Evolutionary conservation across 37 sponge, comb jelly and placozoan genomes (phyloP).

Genomic region (Mnemiopsis leidyi): DNA sequence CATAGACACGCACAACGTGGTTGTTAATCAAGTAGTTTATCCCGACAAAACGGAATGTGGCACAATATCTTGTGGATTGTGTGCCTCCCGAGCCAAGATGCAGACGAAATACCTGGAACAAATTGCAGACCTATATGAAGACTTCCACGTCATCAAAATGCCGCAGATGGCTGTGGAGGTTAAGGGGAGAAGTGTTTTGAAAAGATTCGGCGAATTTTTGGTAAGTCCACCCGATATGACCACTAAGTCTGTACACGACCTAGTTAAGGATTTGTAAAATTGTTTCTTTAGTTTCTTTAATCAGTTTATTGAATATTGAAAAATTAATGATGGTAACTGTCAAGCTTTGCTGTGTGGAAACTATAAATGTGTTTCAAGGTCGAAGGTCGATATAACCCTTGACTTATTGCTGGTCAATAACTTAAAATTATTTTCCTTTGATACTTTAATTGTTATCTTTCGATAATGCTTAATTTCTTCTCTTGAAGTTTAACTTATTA

Average conservation of each 20-base stretch:
- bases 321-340: too few relatives aligned
- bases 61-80: constrained; percentile 70
- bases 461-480: too few relatives aligned
- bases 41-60: constrained; percentile 78
- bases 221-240: constrained; percentile 19
- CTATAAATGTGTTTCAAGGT: too few relatives aligned
- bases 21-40: constrained; percentile 88
- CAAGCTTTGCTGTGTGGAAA: too few relatives aligned
- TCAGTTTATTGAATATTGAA: neutral
- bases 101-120: constrained; percentile 95
- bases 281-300: too few relatives aligned
- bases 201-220: constrained; percentile 67
- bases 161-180: constrained; percentile 91
- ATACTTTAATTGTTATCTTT: too few relatives aligned
- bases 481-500: too few relatives aligned
- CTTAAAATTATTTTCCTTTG: too few relatives aligned
- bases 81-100: constrained; percentile 80
- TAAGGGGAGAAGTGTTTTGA: constrained; percentile 77
- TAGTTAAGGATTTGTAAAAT: constrained; percentile 4
- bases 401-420: neutral
- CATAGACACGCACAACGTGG: constrained; percentile 93
- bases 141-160: constrained; percentile 92
- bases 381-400: too few relatives aligned
- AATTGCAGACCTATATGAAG: constrained; percentile 95
- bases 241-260: constrained; percentile 15